Base-by-base conservation (phyloP, 2,888 invertebrate species). In the Papilio gigon region DNA sequence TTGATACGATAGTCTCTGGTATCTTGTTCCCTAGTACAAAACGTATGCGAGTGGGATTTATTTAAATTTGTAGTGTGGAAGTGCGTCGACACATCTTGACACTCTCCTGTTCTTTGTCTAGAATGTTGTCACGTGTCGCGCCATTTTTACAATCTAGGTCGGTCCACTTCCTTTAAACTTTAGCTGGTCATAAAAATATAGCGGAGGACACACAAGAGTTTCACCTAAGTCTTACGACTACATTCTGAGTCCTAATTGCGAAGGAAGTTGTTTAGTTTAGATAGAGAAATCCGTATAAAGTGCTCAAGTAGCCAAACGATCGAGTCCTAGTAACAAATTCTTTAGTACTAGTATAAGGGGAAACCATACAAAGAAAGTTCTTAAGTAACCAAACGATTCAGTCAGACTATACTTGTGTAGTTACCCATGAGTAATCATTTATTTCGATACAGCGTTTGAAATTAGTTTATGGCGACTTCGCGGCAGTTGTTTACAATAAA, bases 101-200 rank as follows among this genome's bases (percentile, higher is more conserved):
- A 50, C 56, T 25, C 62, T 33, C 44, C 35, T 61, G 9, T 22
- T 22, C 56, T 44, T 68, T 63, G 68, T 68, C 44, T 42, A 22
- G 44, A 40, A 67, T n/a, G 8, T 62, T 56, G 44, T 20, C 33
- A 62, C 27, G 58, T 25, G 42, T 58, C 25, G 63, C 58, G 63
- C 68, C 63, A 63, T 44, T 58, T 67, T 68, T 58, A 58, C 5
- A 68, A 68, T 63, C 53, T 68, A 59, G 68, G 68, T 44, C 67
- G 33, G 67, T 42, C 12, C 56, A 35, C 1, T 33, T 50, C 33
- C 42, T 62, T 62, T 53, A 40, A n/a, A 61, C 53, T 40, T 30
- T 9, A 42, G 25, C 3, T 47, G 2, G 11, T 53, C 42, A 50
- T 30, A 42, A 56, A 9, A n/a, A 37, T 1, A 20, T 20, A 44